Evolutionary conservation across 2,113 vertebrate genomes (phyloP), one percentile per base, ranked within the genome.

Genomic region (Clinocottus analis): DNA sequence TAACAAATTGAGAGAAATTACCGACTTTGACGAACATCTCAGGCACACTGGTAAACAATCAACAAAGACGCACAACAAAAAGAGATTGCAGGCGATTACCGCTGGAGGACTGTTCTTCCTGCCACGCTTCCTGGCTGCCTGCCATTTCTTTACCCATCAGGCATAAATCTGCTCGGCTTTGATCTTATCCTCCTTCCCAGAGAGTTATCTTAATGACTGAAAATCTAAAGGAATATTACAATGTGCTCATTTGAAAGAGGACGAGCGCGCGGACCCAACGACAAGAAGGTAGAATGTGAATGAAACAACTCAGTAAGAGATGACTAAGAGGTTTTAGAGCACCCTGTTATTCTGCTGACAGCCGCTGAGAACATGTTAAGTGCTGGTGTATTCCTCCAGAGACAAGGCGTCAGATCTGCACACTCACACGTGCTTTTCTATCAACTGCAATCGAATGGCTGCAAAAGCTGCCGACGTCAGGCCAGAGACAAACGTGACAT

Each of bases 401-500:
- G 86, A 82, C 72, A 10, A 8, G 47, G 66, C 47, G 82, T 75
- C 77, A 85, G 60, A 82, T 82, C 72, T 76, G 37, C 74, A 78
- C 41, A 55, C 70, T 29, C 51, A 31, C 2, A 69, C 12, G 14
- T 11, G 43, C 78, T 66, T 31, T 72, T 79, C 58, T 64, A 66
- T 55, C 43, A 77, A 49, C 58, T 2, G 13, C 62, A 63, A 77
- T 89, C 82, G 85, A 59, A 83, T 31, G 77, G 72, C 82, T 80
- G 39, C 3, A 2, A 65, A 53, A 75, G 82, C 72, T 13, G 16
- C 47, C 5, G 47, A 68, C n/a, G 60, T 67, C 67, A 33, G 51
- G 12, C 13, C 39, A 27, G 68, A 86, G 80, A 89, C 87, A 85
- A 89, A 91, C 69, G 76, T 72, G 74, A 89, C 79, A 85, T 74